phyloP scores from a whole-genome alignment of 2,797 vertebrate genomes.

The Falco berigora region DNA sequence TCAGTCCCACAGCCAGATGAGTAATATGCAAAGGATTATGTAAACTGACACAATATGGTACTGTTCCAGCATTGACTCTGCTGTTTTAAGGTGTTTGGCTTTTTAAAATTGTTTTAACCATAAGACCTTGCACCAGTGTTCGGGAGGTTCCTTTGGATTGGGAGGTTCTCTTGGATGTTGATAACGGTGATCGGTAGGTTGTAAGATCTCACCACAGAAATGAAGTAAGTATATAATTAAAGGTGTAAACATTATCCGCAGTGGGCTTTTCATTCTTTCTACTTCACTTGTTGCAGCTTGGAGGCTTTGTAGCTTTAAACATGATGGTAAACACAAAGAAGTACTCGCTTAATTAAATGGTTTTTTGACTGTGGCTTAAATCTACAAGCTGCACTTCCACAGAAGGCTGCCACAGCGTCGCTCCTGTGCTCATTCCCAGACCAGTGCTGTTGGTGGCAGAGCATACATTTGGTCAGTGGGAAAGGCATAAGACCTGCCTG shows the following conservation, averaged over 20 bases:
- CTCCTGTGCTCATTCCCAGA: neutral
- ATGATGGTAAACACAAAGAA: neutral
- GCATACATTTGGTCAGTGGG: neutral
- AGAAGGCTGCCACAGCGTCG: neutral
- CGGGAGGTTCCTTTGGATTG: neutral
- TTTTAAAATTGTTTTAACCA: neutral
- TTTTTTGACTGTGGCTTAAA: neutral
- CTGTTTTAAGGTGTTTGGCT: neutral
- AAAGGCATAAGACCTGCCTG: neutral
- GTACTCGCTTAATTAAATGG: neutral
- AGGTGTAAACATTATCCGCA: neutral
- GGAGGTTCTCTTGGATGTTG: neutral
- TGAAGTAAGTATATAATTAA: neutral
- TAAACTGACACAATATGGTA: fast-evolving
- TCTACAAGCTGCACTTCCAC: neutral
- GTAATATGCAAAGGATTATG: neutral
- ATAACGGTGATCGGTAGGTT: neutral
- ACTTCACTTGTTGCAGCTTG: neutral
- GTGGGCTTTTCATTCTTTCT: neutral
- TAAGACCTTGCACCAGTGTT: neutral
- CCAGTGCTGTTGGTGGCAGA: neutral
- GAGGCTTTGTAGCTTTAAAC: neutral
- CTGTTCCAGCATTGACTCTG: neutral
- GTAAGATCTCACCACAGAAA: neutral
- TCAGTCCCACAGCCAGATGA: neutral